A percentile compares a stretch with the other conserved stretches of the same genome.
These are phyloP conservation scores for Dysidea cf. avara DNA, from an alignment of 37 sponge, comb jelly and placozoan genomes.

Conservation along the genomic window DNA sequence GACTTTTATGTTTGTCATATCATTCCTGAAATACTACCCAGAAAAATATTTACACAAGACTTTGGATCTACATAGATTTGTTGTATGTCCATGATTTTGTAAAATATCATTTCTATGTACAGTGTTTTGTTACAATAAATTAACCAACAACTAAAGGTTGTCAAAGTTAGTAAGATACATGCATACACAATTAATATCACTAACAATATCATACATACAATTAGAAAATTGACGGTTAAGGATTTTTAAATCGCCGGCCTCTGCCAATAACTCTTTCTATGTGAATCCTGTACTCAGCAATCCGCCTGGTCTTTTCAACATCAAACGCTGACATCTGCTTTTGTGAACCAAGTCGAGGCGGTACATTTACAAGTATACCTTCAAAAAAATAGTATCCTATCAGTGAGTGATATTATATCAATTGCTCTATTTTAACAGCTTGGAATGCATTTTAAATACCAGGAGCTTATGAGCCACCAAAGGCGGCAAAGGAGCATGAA, in stretches of 20 bases:
- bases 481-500: slow-evolving; percentile 7
- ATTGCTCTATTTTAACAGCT: background rate
- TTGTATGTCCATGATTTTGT: too few species aligned
- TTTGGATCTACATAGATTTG: too few species aligned
- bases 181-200: slow-evolving; percentile 10
- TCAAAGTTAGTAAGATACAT: slow-evolving; percentile 20
- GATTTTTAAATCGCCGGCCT: slow-evolving; percentile 7
- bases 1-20: background rate
- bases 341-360: background rate
- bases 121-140: background rate
- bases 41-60: slow-evolving; percentile 10
- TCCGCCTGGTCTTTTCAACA: slow-evolving; percentile 3
- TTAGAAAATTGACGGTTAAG: slow-evolving; percentile 2
- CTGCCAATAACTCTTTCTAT: slow-evolving; percentile 5
- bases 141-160: background rate
- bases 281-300: slow-evolving; percentile 10
- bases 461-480: slow-evolving; percentile 1
- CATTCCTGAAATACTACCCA: background rate
- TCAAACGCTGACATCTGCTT: slow-evolving; percentile 10
- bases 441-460: too few species aligned
- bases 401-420: background rate
- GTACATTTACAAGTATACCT: slow-evolving; percentile 11
- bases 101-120: too few species aligned
- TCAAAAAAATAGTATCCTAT: background rate
- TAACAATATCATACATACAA: slow-evolving; percentile 5